phyloP scores from a whole-genome alignment of 2,797 vertebrate genomes.

The Pempheris klunzingeri region DNA sequence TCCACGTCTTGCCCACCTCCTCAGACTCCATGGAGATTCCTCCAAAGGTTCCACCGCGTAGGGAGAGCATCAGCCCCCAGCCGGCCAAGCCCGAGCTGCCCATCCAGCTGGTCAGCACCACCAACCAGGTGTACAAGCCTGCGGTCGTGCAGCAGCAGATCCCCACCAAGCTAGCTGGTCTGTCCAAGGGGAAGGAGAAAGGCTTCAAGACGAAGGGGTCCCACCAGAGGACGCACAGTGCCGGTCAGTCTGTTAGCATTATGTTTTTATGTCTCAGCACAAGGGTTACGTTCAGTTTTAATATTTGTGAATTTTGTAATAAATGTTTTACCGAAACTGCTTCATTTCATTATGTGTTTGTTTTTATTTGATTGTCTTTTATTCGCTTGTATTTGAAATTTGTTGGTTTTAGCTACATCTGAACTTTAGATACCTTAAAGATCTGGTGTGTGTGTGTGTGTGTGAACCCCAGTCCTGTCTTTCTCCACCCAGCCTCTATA shows the following conservation, averaged over 20 bases:
- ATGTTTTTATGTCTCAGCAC: not conserved
- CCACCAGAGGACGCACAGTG: conserved; percentile 88
- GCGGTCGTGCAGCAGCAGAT: conserved; percentile 92
- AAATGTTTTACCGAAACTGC: not conserved
- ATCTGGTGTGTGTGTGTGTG: not conserved
- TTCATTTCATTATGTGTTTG: not conserved
- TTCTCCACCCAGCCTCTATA: conserved; percentile 74
- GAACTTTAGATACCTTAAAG: not conserved
- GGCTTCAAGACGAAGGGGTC: conserved; percentile 79
- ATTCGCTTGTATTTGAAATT: too few relatives aligned
- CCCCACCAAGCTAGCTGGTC: conserved; percentile 90
- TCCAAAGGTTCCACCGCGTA: conserved; percentile 86
- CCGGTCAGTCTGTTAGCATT: conserved; percentile 79
- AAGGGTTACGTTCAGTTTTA: not conserved
- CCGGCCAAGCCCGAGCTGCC: conserved; percentile 87
- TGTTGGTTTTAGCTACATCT: conserved; percentile 5
- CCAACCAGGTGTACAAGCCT: conserved; percentile 91
- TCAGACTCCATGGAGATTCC: conserved; percentile 80
- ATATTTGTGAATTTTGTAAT: not conserved
- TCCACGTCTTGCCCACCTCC: not conserved
- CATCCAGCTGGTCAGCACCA: conserved; percentile 91
- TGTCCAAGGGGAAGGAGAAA: conserved; percentile 82
- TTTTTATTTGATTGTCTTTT: too few relatives aligned
- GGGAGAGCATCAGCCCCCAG: conserved; percentile 82
- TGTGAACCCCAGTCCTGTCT: not conserved